Percentiles rank a stretch among this genome's conserved stretches.
phyloP scores from a whole-genome alignment of 2,797 vertebrate genomes.

The Sylvia borin region DNA sequence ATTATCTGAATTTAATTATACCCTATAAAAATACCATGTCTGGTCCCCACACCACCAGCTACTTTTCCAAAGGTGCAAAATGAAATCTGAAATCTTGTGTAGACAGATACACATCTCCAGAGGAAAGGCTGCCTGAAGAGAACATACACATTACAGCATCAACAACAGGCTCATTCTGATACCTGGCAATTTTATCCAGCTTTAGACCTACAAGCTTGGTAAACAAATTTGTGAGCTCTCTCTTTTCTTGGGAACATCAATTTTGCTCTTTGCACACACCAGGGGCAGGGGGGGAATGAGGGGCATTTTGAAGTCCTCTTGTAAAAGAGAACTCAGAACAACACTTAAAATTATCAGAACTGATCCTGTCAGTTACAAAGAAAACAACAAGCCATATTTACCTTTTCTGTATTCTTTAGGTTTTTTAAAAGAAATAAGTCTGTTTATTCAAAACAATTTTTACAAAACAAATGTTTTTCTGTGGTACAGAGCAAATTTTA shows the following conservation, averaged over 20 bases:
- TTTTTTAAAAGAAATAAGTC: constrained; percentile 36
- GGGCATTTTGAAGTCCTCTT: background rate
- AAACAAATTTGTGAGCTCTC: background rate
- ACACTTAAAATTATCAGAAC: background rate
- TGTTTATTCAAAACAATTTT: constrained; percentile 79
- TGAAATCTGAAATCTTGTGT: background rate
- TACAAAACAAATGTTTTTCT: constrained; percentile 65
- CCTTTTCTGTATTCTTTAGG: background rate
- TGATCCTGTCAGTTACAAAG: background rate
- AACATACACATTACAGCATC: background rate
- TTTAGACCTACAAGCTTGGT: background rate
- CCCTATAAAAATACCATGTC: background rate
- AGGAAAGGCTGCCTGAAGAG: background rate
- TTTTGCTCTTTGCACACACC: background rate
- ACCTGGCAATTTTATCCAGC: background rate
- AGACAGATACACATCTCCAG: background rate
- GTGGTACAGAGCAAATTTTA: constrained; percentile 68
- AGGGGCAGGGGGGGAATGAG: rapidly evolving
- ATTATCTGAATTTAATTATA: background rate
- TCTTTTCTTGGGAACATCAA: background rate
- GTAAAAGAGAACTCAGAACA: background rate
- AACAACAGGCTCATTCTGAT: background rate
- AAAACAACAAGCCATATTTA: background rate
- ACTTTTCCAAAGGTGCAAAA: background rate
- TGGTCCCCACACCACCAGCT: background rate